Base-by-base conservation (phyloP, 2,113 vertebrate genomes). In the Corapipo altera region DNA sequence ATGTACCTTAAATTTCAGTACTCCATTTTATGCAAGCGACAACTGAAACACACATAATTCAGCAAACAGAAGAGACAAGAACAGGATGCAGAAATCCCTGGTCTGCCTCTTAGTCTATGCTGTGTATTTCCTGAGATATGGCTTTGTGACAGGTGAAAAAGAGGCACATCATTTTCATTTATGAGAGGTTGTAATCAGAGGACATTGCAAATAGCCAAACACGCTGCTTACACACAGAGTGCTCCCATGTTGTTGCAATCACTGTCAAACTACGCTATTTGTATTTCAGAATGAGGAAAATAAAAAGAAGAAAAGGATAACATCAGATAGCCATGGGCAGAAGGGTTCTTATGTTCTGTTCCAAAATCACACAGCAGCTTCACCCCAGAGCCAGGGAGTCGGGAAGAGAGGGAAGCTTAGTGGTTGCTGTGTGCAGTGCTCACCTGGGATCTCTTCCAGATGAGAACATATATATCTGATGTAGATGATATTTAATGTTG, bases 101-200 rank as follows among this genome's bases (percentile, higher is more conserved):
- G 16, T 15, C 35, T 87, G 35, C 5, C 19, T 22, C 39, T 85
- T 81, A 55, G 11, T 80, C 55, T 54, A 37, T n/a, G 21, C 33
- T 78, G 8, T 32, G 5, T 52, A 52, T 67, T 91, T 78, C 44
- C 48, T 80, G 55, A 89, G 70, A 28, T 73, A 67, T 0, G 12
- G 16, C 39, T 88, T 54, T 15, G 2, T 66, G 66, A 86, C 51
- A 77, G 39, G 22, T 93, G 79, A 79, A 86, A 71, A 88, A 77
- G 52, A 74, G 55, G 17, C 55, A 67, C n/a, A 78, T 78, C 3
- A 51, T 80, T 85, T 91, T 95, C 46, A 64, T 86, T 90, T 93
- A 90, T 0, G 8, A 86, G 39, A 54, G 33, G 32, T 21, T 83
- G 27, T 77, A 94, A 88, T 88, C 55, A 64, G 51, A 85, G 67